Evolutionary conservation across 2,797 vertebrate species (phyloP), one percentile per base, ranked within the genome.

Genomic region (Clamator glandarius): DNA sequence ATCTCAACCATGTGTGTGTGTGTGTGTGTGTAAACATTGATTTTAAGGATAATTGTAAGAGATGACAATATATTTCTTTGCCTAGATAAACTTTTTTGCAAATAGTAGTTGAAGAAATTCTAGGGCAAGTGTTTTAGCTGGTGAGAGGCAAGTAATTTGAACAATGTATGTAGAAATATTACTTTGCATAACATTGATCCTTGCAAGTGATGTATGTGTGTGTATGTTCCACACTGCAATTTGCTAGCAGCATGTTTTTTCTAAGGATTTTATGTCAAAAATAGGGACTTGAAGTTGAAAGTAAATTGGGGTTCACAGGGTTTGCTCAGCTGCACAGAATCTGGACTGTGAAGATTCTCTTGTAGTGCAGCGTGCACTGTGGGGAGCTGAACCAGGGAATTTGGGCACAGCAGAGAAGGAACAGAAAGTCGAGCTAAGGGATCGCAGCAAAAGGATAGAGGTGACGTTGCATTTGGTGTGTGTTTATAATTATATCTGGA

Each of bases 41-140:
- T 93, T 88, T 84, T 84, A 85, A 89, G 54, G 66, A 41, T 66
- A 42, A 76, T 46, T 86, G 31, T 35, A 84, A 78, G 76, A 78
- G 31, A 55, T 18, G 58, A 73, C 28, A 63, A 46, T 58, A 5
- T 62, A 72, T 73, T 93, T 85, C 35, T 88, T 91, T 88, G 44
- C 51, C 50, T 91, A 51, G 46, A 73, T 82, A 72, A 84, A 82
- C 19, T 11, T 57, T 91, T 89, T 74, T 76, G n/a, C n/a, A 67
- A 75, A 68, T 36, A 67, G 10, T 29, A 88, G 23, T 61, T 75
- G 48, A 50, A 84, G 35, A 79, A 81, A 64, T 92, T 75, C 28
- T 59, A 50, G 21, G 29, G 28, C 51, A 85, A 61, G 61, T 79
- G 42, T 31, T 85, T 95, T 68, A 89, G 48, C 66, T 25, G 16